Percentiles rank a stretch among this genome's conserved stretches.
Conservation (phyloP, 2,888 invertebrate species). For the Brachyopa scutellaris region DNA sequence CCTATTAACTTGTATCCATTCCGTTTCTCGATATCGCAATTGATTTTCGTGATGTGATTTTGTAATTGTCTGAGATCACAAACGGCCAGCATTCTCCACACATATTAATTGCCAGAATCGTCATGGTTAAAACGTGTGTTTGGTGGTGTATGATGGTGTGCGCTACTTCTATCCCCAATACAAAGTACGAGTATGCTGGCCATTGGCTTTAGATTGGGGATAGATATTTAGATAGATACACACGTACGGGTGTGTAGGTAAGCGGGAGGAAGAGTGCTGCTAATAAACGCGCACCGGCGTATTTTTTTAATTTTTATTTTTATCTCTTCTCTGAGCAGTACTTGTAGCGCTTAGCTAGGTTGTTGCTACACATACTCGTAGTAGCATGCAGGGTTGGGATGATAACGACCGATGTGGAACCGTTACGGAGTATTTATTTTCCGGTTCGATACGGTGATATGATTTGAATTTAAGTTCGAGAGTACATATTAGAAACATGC, state of each 20-base stretch:
- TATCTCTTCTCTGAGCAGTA: not conserved
- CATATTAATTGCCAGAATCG: constrained; percentile 65
- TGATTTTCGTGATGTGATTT: constrained; percentile 72
- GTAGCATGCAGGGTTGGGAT: constrained; percentile 57
- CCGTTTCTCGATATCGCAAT: constrained; percentile 61
- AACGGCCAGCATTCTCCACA: constrained; percentile 34
- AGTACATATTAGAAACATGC: constrained; percentile 41
- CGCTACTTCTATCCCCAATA: constrained; percentile 3
- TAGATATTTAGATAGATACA: constrained; percentile 29
- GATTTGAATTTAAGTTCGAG: constrained; percentile 57
- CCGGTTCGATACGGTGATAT: constrained; percentile 72
- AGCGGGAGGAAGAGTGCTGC: constrained; percentile 47
- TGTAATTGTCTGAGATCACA: constrained; percentile 62
- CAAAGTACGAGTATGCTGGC: constrained; percentile 19
- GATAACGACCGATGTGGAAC: constrained; percentile 70
- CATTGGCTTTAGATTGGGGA: constrained; percentile 63
- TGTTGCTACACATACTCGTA: constrained; percentile 67
- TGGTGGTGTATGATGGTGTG: constrained; percentile 1
- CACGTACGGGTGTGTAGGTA: no score
- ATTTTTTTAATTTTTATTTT: constrained; percentile 20
- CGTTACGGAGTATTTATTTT: constrained; percentile 73
- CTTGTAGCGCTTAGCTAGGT: not conserved
- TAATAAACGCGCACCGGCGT: constrained; percentile 59
- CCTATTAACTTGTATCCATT: not conserved
- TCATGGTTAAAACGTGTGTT: constrained; percentile 45